A percentile compares a stretch with the other conserved stretches of the same genome.
Conservation (phyloP, 1,140 invertebrate genomes). For the Spodoptera frugiperda region DNA sequence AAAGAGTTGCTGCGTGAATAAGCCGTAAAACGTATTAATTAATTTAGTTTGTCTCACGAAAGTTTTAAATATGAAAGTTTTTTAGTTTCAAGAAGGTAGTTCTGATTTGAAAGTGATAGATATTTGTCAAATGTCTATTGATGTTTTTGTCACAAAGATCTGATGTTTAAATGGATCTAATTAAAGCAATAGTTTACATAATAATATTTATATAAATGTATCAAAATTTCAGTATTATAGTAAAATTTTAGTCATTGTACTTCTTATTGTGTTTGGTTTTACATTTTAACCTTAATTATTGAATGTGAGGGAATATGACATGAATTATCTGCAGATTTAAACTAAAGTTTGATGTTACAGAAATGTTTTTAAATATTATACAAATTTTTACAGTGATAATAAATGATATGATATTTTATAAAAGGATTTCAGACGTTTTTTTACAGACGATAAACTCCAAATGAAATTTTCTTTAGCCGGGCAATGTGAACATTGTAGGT, state of each 20-base stretch:
- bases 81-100: too few species aligned
- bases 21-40: too few species aligned
- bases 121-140: too few species aligned
- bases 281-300: conserved; percentile 50
- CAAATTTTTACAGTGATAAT: conserved; percentile 38
- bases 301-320: conserved; percentile 42
- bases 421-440: conserved; percentile 21
- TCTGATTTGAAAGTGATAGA: too few species aligned
- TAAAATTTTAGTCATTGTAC: conserved; percentile 77
- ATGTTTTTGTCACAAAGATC: not conserved
- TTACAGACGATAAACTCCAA: conserved; percentile 25
- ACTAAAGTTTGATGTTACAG: conserved; percentile 3
- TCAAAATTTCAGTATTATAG: conserved; percentile 53
- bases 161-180: not conserved
- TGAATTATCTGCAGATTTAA: conserved; percentile 23
- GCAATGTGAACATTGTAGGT: conserved; percentile 28
- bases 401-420: conserved; percentile 38
- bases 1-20: too few species aligned
- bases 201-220: conserved; percentile 10
- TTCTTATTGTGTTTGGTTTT: conserved; percentile 61
- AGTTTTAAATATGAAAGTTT: too few species aligned
- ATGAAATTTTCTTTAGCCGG: not conserved
- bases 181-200: conserved; percentile 9
- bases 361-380: conserved; percentile 39
- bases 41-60: too few species aligned